Evolutionary conservation across 2,797 vertebrate species (phyloP), one percentile per base, ranked within the genome.

Genomic region (Gila robusta): DNA sequence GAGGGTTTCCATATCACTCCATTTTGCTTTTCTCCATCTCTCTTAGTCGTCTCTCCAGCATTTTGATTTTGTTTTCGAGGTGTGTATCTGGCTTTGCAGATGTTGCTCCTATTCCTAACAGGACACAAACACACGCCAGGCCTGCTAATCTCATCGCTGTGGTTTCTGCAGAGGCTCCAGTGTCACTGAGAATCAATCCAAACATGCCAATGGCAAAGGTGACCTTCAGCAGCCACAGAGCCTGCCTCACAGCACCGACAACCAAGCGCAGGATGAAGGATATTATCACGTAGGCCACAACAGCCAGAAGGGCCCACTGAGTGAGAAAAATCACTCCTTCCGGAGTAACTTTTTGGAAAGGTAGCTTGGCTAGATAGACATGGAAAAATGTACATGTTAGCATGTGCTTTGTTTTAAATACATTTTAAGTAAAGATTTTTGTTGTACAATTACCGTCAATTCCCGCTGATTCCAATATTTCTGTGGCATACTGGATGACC

Each of bases 191-290:
- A 86, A 95, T 95, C 12, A 94, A 23, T 1, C 71, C 89, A 1
- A 96, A 95, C 66, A 86, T 87, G n/a, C 54, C 82, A 14, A 94
- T 0, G 14, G 92, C 92, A 23, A 89, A 35, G 1, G 49, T 64
- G n/a, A 94, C 37, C 80, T 95, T 95, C 73, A 95, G 81, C 59
- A 95, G 81, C 94, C 94, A 93, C 79, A 95, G 44, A 3, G 87
- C 85, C 70, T 88, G 87, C 66, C 92, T 90, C 87, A 95, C 82
- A 10, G 91, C 80, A n/a, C 91, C 92, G 17, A 89, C 81, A 0
- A 95, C 86, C 74, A 95, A 74, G 67, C 83, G 80, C 47, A 94
- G 82, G 23, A 83, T 32, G 0, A 95, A 76, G 26, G 93, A 94
- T 44, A 94, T 62, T 26, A 96, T 87, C 93, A 92, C 94, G 90